Conservation (phyloP, 2,113 vertebrate species). For the Petrocephalus microphthalmus region DNA sequence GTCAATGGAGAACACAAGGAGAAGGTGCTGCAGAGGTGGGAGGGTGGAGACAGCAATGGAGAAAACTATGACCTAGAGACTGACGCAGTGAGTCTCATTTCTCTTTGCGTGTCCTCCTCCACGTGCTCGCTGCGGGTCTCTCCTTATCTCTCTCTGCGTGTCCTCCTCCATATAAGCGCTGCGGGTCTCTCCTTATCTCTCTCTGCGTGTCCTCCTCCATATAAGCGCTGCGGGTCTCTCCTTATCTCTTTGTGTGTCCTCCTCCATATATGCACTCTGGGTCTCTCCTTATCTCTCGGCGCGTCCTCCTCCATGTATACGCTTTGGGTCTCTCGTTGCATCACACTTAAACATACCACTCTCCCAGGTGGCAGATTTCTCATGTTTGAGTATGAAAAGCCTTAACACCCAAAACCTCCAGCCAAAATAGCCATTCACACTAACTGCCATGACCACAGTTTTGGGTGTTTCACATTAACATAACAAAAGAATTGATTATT, state of each 20-base stretch:
- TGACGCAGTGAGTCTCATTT: conserved; percentile 68
- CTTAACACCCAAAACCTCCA: not conserved
- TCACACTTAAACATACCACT: not conserved
- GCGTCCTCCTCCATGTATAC: not conserved
- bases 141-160: not conserved
- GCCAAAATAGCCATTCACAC: not conserved
- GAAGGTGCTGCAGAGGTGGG: conserved; percentile 83
- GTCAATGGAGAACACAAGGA: conserved; percentile 87
- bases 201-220: not conserved
- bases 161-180: not conserved
- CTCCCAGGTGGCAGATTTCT: not conserved
- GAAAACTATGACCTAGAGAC: conserved; percentile 82
- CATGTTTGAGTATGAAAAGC: not conserved
- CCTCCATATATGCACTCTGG: not conserved
- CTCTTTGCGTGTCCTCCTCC: not conserved
- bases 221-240: not conserved
- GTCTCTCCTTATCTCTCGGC: not conserved
- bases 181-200: not conserved
- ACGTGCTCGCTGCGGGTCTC: not conserved
- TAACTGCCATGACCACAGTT: not conserved
- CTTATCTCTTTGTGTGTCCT: not conserved
- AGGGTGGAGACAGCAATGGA: conserved; percentile 79
- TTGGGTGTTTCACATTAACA: not conserved
- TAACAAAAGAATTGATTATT: not conserved
- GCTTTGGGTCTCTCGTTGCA: not conserved